Percentiles rank a stretch among this genome's conserved stretches.
phyloP scores from a whole-genome alignment of 2,797 vertebrate species.

The Sarcoramphus papa region DNA sequence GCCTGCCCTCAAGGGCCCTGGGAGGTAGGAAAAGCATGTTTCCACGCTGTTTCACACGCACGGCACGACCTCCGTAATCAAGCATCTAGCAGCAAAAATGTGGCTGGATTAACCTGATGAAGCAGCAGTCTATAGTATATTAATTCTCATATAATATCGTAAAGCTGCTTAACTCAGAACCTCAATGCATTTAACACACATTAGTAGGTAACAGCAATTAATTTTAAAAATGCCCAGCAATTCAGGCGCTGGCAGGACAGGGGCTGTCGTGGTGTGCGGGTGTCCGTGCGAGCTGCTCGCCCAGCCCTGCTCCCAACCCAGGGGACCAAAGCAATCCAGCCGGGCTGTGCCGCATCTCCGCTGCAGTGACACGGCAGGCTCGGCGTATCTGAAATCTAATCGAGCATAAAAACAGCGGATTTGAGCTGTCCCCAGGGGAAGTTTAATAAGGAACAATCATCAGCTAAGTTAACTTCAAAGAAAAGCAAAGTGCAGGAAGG shows the following conservation, averaged over 20 bases:
- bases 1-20: background rate
- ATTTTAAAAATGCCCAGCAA: background rate
- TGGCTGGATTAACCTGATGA: background rate
- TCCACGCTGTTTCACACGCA: background rate
- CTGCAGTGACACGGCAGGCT: background rate
- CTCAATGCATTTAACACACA: background rate
- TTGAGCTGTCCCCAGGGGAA: background rate
- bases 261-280: accelerated
- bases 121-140: background rate
- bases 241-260: accelerated
- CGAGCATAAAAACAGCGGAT: background rate
- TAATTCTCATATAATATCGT: background rate
- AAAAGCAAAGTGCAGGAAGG: background rate
- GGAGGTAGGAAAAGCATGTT: background rate
- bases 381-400: background rate
- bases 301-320: background rate
- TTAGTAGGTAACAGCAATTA: background rate
- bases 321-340: background rate
- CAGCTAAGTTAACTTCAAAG: background rate
- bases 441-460: background rate
- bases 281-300: accelerated
- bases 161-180: background rate
- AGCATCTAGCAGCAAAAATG: background rate
- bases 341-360: background rate
- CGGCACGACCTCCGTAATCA: background rate